Conservation (phyloP, 2,113 vertebrate genomes). For the Semicossyphus pulcher region DNA sequence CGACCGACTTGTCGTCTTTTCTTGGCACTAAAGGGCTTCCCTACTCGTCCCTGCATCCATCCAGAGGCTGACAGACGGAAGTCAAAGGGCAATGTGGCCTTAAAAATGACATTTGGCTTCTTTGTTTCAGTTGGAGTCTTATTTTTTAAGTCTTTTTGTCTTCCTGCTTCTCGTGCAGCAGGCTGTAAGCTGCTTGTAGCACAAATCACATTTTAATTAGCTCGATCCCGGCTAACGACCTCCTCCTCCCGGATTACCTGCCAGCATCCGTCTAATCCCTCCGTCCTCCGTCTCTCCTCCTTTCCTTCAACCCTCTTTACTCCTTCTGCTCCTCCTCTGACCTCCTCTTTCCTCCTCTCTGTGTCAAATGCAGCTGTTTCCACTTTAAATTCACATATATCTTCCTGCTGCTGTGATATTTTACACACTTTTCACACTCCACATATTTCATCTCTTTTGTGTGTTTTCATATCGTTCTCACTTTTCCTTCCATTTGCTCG, state of each 20-base stretch:
- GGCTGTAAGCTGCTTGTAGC: constrained; percentile 68
- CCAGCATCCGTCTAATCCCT: constrained; percentile 67
- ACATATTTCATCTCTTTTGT: constrained; percentile 41
- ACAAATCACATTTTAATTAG: constrained; percentile 78
- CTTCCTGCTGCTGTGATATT: constrained; percentile 20
- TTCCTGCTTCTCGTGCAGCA: constrained; percentile 30
- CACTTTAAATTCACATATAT: not conserved
- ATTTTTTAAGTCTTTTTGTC: not conserved
- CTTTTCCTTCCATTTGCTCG: constrained; percentile 57
- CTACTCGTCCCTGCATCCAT: not conserved
- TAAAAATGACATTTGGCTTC: not conserved
- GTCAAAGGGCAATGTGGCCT: not conserved
- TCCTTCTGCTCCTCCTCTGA: not conserved
- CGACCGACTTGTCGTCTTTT: too few species aligned
- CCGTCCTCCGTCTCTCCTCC: constrained; percentile 21
- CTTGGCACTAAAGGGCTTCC: too few species aligned
- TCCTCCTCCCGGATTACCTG: constrained; percentile 73
- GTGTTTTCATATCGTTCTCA: constrained; percentile 30
- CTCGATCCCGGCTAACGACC: constrained; percentile 66
- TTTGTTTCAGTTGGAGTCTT: not conserved
- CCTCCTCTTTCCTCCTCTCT: too few species aligned
- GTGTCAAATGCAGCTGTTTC: too few species aligned
- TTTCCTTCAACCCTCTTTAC: constrained; percentile 11
- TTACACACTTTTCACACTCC: constrained; percentile 47
- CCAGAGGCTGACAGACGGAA: not conserved